Conservation (phyloP, 2,797 vertebrate genomes). For the Staurois parvus region DNA sequence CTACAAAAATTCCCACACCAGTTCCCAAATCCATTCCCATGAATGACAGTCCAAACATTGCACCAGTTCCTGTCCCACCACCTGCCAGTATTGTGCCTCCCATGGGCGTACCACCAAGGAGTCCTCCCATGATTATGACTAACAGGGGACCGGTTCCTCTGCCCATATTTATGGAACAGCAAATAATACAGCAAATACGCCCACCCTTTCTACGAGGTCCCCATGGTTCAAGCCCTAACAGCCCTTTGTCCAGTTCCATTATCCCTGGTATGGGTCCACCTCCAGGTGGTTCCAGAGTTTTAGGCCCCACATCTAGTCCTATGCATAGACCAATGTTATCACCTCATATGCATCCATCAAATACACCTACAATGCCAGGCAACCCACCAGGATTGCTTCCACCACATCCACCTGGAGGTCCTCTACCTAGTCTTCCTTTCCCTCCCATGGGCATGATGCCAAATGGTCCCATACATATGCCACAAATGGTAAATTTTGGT, state of each 20-base stretch:
- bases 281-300: slow-evolving; percentile 81
- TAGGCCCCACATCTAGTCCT: slow-evolving; percentile 90
- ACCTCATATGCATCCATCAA: slow-evolving; percentile 89
- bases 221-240: slow-evolving; percentile 90
- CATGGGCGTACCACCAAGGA: slow-evolving; percentile 90
- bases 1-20: slow-evolving; percentile 93
- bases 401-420: slow-evolving; percentile 86
- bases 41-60: slow-evolving; percentile 89
- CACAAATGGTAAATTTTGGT: slow-evolving; percentile 96
- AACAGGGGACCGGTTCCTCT: slow-evolving; percentile 94
- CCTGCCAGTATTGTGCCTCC: slow-evolving; percentile 84
- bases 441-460: slow-evolving; percentile 95
- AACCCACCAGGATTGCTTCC: slow-evolving; percentile 88
- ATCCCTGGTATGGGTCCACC: slow-evolving; percentile 94
- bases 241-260: slow-evolving; percentile 92
- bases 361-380: slow-evolving; percentile 86
- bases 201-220: slow-evolving; percentile 90
- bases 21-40: slow-evolving; percentile 85
- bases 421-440: slow-evolving; percentile 88
- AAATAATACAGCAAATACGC: slow-evolving; percentile 97
- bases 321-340: slow-evolving; percentile 95
- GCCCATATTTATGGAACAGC: slow-evolving; percentile 98
- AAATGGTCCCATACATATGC: slow-evolving; percentile 91
- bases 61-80: slow-evolving; percentile 81
- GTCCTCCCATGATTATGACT: slow-evolving; percentile 98